These are phyloP conservation scores for Philonicus albiceps DNA, from an alignment of 2,888 invertebrate species.

Conservation along the genomic window DNA sequence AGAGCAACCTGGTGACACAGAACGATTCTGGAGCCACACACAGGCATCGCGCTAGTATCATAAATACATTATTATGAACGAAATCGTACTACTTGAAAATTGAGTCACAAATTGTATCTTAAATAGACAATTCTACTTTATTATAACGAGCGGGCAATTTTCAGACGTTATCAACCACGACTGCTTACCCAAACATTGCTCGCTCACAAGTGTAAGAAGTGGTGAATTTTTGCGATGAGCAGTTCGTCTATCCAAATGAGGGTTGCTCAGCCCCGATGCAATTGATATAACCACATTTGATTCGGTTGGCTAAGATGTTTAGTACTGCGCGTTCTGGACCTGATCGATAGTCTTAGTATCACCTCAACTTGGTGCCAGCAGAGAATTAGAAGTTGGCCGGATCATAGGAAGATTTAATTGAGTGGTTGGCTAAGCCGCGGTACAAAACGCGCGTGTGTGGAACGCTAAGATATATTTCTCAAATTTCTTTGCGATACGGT, in stretches of 20 bases:
- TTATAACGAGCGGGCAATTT: slow-evolving; percentile 47
- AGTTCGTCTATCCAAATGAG: not conserved
- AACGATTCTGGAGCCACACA: not conserved
- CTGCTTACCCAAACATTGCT: slow-evolving; percentile 27
- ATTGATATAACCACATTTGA: not conserved
- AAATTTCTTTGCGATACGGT: not conserved
- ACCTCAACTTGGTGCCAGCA: not conserved
- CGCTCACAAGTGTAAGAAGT: slow-evolving; percentile 6
- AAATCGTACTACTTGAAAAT: slow-evolving; percentile 46
- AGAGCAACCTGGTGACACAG: slow-evolving; percentile 8
- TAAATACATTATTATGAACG: slow-evolving; percentile 32
- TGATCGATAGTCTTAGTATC: slow-evolving; percentile 12
- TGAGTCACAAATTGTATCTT: slow-evolving; percentile 49
- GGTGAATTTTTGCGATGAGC: not conserved
- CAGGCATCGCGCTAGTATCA: not conserved
- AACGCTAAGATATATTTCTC: not conserved
- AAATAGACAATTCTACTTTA: slow-evolving; percentile 48
- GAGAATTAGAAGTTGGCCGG: not conserved
- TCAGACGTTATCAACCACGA: slow-evolving; percentile 45
- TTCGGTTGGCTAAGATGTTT: not conserved
- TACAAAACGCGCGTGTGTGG: not conserved
- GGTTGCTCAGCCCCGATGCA: slow-evolving; percentile 15
- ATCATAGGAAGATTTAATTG: slow-evolving; percentile 9
- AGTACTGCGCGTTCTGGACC: slow-evolving; percentile 14
- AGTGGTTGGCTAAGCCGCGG: not conserved